phyloP scores from a whole-genome alignment of 2,888 invertebrate species.

The Cloeon dipterum region DNA sequence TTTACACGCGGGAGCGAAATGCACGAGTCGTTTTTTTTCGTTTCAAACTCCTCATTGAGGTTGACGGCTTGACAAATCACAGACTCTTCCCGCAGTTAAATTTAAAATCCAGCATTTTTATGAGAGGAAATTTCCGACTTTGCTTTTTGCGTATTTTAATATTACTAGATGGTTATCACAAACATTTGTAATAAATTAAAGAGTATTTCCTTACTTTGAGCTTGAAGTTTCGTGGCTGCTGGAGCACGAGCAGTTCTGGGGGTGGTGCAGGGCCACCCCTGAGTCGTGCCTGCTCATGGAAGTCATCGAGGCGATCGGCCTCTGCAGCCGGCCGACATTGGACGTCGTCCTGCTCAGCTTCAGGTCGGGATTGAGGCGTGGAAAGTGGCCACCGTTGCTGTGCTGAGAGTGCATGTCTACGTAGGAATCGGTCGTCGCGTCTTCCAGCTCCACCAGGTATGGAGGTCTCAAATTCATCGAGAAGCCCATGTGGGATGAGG shows the following conservation, averaged over 20 bases:
- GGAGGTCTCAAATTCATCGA: constrained; percentile 7
- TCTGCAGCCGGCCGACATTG: not conserved
- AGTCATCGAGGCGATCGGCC: not conserved
- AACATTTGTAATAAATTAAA: too few relatives aligned
- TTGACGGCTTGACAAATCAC: too few relatives aligned
- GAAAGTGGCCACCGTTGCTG: constrained; percentile 5
- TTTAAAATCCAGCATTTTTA: too few relatives aligned
- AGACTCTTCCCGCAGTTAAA: too few relatives aligned
- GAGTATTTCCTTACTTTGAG: constrained; percentile 1
- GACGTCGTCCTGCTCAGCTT: not conserved
- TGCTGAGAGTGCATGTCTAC: constrained; percentile 10
- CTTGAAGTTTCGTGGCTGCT: constrained; percentile 1
- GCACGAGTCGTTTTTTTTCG: too few relatives aligned
- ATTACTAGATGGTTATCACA: too few relatives aligned
- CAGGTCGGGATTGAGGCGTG: not conserved
- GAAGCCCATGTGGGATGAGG: constrained; percentile 10
- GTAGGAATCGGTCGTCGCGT: constrained; percentile 14
- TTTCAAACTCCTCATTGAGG: too few relatives aligned
- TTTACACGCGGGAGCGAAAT: too few relatives aligned
- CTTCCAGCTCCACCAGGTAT: constrained; percentile 11
- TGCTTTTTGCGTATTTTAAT: too few relatives aligned
- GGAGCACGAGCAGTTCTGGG: not conserved
- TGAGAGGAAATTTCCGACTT: too few relatives aligned
- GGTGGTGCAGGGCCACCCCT: not conserved
- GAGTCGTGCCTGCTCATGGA: not conserved